Evolutionary conservation across 2,797 vertebrate genomes (phyloP), one percentile per base, ranked within the genome.

Genomic region (Crocidura indochinensis): DNA sequence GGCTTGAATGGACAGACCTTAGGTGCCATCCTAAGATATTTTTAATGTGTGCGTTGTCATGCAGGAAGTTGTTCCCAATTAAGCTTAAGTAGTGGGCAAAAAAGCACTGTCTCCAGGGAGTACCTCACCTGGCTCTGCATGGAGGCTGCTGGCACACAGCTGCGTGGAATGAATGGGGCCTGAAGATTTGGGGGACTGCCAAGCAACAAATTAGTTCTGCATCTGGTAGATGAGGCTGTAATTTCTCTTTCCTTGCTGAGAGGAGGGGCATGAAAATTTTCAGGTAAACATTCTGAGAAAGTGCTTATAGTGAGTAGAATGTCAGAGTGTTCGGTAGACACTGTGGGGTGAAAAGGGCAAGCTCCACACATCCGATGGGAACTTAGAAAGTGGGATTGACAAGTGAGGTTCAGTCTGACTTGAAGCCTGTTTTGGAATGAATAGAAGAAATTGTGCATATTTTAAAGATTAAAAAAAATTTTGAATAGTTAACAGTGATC

Each of bases 161-260:
- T 91, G 82, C 88, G 87, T 20, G 26, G 90, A 90, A 84, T 80
- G 94, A 90, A 80, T 80, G 0, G 22, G 64, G 83, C 67, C 67
- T 88, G 31, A 87, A 74, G 78, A 87, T 67, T 84, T 96, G 94
- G 92, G 91, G 73, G 6, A 2, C 31, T 80, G 95, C 96, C 96
- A 96, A 95, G 78, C 47, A 90, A 88, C 94, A 96, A 94, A 97
- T 96, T 94, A 96, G 92, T 95, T 95, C 94, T 93, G 88, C 96
- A 88, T 89, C 86, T 81, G 88, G 92, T 85, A 90, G 91, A 94
- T 76, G 80, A 92, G 95, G 91, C 74, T 95, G 86, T 93, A 91
- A 95, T 93, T 93, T 93, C 90, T 84, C 90, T 93, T 90, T 47
- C 92, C 90, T 95, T 84, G 88, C 49, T 3, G 22, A 88, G 81